Base-by-base conservation (phyloP, 1,140 invertebrate genomes). In the Brachionus rotundiformis region DNA sequence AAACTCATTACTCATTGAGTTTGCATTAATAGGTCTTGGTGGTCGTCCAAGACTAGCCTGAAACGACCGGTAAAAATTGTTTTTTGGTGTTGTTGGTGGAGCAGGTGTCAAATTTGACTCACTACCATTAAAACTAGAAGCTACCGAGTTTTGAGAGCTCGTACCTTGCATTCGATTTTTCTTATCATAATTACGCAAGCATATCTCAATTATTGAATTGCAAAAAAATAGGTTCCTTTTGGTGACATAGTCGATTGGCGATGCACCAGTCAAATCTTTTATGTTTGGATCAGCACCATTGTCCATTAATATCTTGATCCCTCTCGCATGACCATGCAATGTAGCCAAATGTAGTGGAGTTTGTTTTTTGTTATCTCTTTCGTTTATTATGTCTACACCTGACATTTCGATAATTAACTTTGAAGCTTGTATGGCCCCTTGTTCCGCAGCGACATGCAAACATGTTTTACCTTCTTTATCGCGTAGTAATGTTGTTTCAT, bases 241-340 rank as follows among this genome's bases (percentile, higher is more conserved):
- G n/a, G 47, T 63, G 0, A 36, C 79, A 39, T 81, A 81, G 16
- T 81, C 79, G 19, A 81, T 31, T 27, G 59, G n/a, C 23, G 79
- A 81, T 31, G 54, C 54, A 31, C 79, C 79, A 16, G 54, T 44
- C 16, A 63, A 11, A 33, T 81, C 79, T 65, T 47, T 41, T 7
- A 36, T n/a, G 36, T 63, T 81, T 10, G 54, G 54, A 41, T 63
- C 54, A 11, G 76, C 76, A 73, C 86, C 84, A 82, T 84, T 84
- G 25, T 87, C 83, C 5, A 90, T 71, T 3, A 90, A 83, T 2
- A 89, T 83, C 13, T 86, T 83, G 1, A 90, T 86, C 10, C 88
- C 85, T 13, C 85, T 83, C 11, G 83, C 87, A 83, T 88, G 87
- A 13, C 88, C 88, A 25, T 87, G 85, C 23, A 87, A 86, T 2